Base-by-base conservation (phyloP, 2,797 vertebrate species). In the Pogonophryne albipinna region DNA sequence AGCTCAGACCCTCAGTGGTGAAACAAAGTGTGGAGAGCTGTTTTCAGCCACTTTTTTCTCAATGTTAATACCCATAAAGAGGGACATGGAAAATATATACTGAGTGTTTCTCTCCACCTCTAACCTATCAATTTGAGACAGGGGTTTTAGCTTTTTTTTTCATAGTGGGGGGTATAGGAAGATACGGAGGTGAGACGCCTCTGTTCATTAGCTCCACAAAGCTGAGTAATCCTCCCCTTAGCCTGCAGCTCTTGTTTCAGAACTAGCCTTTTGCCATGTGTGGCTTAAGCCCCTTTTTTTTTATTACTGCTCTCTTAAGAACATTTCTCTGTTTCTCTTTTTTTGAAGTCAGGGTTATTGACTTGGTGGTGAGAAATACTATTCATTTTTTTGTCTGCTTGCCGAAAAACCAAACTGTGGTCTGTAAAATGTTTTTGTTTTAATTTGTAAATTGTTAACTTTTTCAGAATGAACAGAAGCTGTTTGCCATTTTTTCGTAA, bases 351-450 rank as follows among this genome's bases (percentile, higher is more conserved):
- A 82, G 66, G 60, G 69, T 82, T 89, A 91, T 90, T 87, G 79
- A 90, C 82, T 89, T 91, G 91, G 85, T 93, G 89, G 88, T 89
- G 85, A 91, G 84, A 92, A 86, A 72, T 68, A 51, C 0, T 58
- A 71, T 77, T 15, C 71, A 65, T 79, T 66, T 76, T 83, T 86
- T 27, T 79, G 78, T 80, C 76, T 88, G 90, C 93, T 94, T 93
- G 91, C 91, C 88, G 83, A 93, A 91, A 86, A 93, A 95, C 91
- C 93, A 95, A 94, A 95, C 91, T 93, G 93, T 93, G 93, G 92
- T 95, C 91, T 92, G 90, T 94, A 87, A 84, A 88, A 82, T 89
- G 80, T 91, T 92, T 89, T 85, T 88, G 90, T 91, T 92, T 81
- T 87, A 74, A 86, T 94, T 94, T 94, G 90, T 94, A 94, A 92